Evolutionary conservation across 2,113 vertebrate genomes (phyloP).

Genomic region (Neotragus pygmaeus): DNA sequence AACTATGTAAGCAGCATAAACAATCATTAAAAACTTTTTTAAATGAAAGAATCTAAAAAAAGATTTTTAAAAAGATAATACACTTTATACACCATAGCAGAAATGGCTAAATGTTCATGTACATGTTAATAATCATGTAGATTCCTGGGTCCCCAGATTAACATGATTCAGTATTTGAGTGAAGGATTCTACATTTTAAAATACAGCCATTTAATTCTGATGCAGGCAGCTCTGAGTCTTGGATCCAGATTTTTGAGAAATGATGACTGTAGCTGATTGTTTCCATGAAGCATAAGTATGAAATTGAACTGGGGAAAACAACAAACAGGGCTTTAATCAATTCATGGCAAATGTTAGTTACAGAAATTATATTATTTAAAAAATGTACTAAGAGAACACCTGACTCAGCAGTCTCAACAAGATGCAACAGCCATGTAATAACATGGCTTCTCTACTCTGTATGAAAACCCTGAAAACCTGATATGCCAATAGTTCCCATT

Average conservation of each 20-base stretch:
- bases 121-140: not conserved
- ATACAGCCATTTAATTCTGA: not conserved
- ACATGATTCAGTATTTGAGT: not conserved
- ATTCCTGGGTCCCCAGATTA: not conserved
- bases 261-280: not conserved
- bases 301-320: not conserved
- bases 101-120: not conserved
- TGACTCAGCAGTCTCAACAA: not conserved
- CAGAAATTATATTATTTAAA: not conserved
- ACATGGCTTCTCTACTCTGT: not conserved
- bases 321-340: not conserved
- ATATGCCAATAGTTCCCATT: not conserved
- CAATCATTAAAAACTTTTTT: not conserved
- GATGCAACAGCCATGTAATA: not conserved
- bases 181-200: not conserved
- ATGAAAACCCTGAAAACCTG: not conserved
- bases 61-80: not conserved
- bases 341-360: not conserved
- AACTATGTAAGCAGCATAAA: not conserved
- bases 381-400: not conserved
- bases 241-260: not conserved
- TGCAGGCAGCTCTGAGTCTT: not conserved
- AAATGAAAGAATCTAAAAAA: not conserved
- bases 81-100: not conserved
- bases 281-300: not conserved